Conservation (phyloP, 2,797 vertebrate species). For the Sternarchorhynchus goeldii region DNA sequence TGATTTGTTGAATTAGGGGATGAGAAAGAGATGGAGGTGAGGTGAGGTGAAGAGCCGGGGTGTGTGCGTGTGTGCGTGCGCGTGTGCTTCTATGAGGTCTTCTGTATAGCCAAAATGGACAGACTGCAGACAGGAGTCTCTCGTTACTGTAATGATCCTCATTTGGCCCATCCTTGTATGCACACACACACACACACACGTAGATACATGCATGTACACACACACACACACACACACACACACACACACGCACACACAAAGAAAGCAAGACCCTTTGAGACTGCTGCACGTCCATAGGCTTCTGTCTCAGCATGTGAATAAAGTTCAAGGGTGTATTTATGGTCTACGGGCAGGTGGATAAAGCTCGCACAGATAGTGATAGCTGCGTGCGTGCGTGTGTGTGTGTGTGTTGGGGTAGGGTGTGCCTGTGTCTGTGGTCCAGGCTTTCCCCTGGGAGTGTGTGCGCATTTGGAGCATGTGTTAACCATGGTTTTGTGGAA, state of each 20-base stretch:
- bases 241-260: slow-evolving; percentile 37
- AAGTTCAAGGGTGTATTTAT: neutral
- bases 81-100: slow-evolving; percentile 56
- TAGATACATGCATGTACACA: neutral
- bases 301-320: slow-evolving; percentile 15
- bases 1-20: slow-evolving; percentile 73
- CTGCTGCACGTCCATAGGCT: slow-evolving; percentile 27
- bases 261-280: slow-evolving; percentile 23
- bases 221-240: slow-evolving; percentile 21
- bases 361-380: too few relatives aligned
- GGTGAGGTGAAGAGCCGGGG: slow-evolving; percentile 62
- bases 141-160: slow-evolving; percentile 72
- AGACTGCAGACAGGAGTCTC: slow-evolving; percentile 72
- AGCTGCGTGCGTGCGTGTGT: neutral
- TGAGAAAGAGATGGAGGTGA: slow-evolving; percentile 69
- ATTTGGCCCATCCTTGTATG: slow-evolving; percentile 37
- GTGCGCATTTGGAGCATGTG: slow-evolving; percentile 41
- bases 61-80: slow-evolving; percentile 43
- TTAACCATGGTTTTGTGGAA: slow-evolving; percentile 45
- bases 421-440: slow-evolving; percentile 52
- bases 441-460: slow-evolving; percentile 34
- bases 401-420: slow-evolving; percentile 17
- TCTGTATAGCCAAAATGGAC: slow-evolving; percentile 73
- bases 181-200: neutral
- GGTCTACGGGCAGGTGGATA: too few relatives aligned